Conservation (phyloP, 2,113 vertebrate genomes). For the Archocentrus centrarchus region DNA sequence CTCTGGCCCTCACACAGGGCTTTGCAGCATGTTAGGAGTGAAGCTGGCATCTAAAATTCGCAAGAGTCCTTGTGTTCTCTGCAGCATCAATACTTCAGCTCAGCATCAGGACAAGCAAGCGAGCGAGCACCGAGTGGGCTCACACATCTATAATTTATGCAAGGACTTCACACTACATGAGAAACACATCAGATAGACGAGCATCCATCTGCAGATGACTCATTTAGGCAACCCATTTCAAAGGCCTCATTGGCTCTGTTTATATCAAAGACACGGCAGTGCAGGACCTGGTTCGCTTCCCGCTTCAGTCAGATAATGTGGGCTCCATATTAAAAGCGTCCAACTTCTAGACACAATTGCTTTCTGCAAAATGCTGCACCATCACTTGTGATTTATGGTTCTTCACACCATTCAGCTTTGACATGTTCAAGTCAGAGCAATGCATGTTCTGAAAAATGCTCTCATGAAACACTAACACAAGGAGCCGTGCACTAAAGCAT, state of each 20-base stretch:
- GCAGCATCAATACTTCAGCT: slow-evolving; percentile 52
- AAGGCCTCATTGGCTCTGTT: slow-evolving; percentile 27
- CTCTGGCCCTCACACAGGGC: background rate
- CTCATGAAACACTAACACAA: background rate
- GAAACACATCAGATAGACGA: slow-evolving; percentile 68
- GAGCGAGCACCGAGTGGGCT: background rate
- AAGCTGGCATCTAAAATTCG: slow-evolving; percentile 11
- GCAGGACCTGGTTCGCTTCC: slow-evolving; percentile 5
- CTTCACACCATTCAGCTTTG: background rate
- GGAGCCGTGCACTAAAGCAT: slow-evolving; percentile 25
- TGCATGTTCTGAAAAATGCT: background rate
- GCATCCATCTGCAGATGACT: slow-evolving; percentile 57
- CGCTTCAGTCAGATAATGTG: background rate
- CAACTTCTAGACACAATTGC: background rate
- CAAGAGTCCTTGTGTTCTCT: slow-evolving; percentile 22
- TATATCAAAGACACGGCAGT: slow-evolving; percentile 9
- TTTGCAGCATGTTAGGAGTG: background rate
- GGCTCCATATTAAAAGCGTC: background rate
- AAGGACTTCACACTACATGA: slow-evolving; percentile 63
- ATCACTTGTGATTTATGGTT: background rate
- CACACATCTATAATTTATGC: slow-evolving; percentile 73
- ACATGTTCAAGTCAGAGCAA: background rate
- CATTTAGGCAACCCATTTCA: slow-evolving; percentile 29
- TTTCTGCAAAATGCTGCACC: background rate
- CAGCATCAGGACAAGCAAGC: background rate